Conservation (phyloP, 1,140 invertebrate species). For the Harpegnathos saltator region DNA sequence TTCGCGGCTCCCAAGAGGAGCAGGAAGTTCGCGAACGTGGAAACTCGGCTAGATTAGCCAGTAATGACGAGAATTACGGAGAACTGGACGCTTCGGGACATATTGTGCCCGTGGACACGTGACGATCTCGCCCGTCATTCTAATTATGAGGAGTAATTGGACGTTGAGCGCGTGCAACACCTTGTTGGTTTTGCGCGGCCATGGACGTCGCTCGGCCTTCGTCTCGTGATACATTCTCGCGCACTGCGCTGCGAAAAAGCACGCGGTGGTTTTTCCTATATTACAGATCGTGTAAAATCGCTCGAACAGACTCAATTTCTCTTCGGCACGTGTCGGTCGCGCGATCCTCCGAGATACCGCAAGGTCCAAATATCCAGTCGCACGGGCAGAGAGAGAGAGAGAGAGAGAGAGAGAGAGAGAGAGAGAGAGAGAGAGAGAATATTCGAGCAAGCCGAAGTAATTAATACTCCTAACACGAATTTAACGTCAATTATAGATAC, state of each 20-base stretch:
- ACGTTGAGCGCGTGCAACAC: slow-evolving; percentile 42
- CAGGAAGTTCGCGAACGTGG: not conserved
- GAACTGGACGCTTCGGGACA: slow-evolving; percentile 3
- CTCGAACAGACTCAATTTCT: slow-evolving; percentile 8
- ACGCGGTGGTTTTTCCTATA: slow-evolving; percentile 4
- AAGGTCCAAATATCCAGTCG: no score
- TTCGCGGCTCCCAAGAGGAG: no score
- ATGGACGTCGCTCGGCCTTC: slow-evolving; percentile 39
- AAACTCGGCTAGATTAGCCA: not conserved
- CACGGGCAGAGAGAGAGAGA: no score
- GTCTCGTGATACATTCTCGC: slow-evolving; percentile 19
- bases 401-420: no score
- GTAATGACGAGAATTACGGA: not conserved
- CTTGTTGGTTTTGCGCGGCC: slow-evolving; percentile 43
- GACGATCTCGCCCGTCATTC: slow-evolving; percentile 14
- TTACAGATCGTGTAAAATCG: not conserved
- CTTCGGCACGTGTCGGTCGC: not conserved
- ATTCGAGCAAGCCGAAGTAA: not conserved
- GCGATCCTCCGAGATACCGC: no score
- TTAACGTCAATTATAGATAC: no score
- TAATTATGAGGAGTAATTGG: slow-evolving; percentile 50
- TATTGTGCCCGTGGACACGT: not conserved
- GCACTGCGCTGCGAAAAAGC: slow-evolving; percentile 14
- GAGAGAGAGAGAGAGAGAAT: no score
- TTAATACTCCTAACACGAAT: no score